phyloP scores from a whole-genome alignment of 2,888 invertebrate genomes.

The Synergus umbraculus region DNA sequence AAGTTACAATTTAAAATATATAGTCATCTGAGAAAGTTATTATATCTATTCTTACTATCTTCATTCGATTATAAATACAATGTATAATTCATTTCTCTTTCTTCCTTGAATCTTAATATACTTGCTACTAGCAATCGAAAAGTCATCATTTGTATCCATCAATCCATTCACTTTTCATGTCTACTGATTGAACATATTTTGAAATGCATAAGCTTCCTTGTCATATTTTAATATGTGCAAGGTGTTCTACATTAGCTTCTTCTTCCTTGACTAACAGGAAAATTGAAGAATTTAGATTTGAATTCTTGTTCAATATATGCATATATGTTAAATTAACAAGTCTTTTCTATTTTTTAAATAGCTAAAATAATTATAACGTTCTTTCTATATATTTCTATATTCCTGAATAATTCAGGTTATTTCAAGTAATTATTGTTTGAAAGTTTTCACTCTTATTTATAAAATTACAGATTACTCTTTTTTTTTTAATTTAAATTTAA shows the following conservation, averaged over 20 bases:
- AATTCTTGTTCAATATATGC: neutral
- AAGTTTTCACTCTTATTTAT: too few species aligned
- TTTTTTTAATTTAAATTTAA: too few species aligned
- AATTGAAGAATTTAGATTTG: neutral
- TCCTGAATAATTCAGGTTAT: too few species aligned
- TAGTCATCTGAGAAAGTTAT: conserved; percentile 25
- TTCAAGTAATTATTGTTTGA: too few species aligned
- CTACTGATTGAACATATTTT: neutral
- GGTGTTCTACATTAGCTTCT: neutral
- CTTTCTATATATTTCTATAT: too few species aligned
- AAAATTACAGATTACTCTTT: too few species aligned
- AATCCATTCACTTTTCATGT: conserved; percentile 40
- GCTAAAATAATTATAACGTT: neutral
- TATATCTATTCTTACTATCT: conserved; percentile 19
- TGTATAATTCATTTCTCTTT: conserved; percentile 31
- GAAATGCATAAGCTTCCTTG: conserved; percentile 24
- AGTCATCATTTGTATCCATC: conserved; percentile 41
- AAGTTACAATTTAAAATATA: neutral
- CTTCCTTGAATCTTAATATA: conserved; percentile 31
- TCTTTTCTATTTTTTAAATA: neutral
- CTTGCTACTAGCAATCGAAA: conserved; percentile 32
- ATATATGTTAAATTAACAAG: neutral
- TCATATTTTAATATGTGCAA: conserved; percentile 10
- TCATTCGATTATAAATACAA: conserved; percentile 33
- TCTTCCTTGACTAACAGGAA: neutral